These are phyloP conservation scores for Chloroceryle amazona DNA, from an alignment of 2,797 vertebrate species.

Conservation along the genomic window DNA sequence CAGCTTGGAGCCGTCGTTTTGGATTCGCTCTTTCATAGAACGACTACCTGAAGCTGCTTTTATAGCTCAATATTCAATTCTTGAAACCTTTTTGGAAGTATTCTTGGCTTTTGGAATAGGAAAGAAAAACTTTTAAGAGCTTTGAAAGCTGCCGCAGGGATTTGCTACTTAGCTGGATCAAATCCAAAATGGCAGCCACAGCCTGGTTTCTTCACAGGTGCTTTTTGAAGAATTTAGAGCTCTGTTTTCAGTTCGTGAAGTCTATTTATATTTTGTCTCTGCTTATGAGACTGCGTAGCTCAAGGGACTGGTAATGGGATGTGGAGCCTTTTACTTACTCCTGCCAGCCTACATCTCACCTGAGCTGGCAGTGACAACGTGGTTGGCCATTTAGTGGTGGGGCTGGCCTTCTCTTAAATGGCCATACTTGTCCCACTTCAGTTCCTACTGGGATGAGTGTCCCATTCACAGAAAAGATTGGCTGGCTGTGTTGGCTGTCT, in stretches of 20 bases:
- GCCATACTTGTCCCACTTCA: not conserved
- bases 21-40: not conserved
- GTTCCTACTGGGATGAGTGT: not conserved
- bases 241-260: constrained; percentile 41
- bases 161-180: constrained; percentile 61
- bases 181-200: constrained; percentile 63
- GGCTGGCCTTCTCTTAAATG: not conserved
- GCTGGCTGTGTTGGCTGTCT: not conserved
- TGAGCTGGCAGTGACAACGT: not conserved
- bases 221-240: constrained; percentile 70
- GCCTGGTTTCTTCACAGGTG: constrained; percentile 60
- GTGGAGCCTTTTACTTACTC: not conserved
- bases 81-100: constrained; percentile 65
- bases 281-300: constrained; percentile 21
- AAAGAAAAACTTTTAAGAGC: constrained; percentile 66
- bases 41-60: constrained; percentile 66
- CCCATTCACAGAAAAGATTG: not conserved
- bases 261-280: constrained; percentile 64
- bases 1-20: constrained; percentile 8
- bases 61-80: constrained; percentile 70
- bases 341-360: not conserved
- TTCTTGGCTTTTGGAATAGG: constrained; percentile 55
- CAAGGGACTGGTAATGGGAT: constrained; percentile 16
- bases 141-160: constrained; percentile 61
- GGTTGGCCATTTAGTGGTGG: not conserved